Conservation (phyloP, 2,797 vertebrate species). For the Rallus crepitans region DNA sequence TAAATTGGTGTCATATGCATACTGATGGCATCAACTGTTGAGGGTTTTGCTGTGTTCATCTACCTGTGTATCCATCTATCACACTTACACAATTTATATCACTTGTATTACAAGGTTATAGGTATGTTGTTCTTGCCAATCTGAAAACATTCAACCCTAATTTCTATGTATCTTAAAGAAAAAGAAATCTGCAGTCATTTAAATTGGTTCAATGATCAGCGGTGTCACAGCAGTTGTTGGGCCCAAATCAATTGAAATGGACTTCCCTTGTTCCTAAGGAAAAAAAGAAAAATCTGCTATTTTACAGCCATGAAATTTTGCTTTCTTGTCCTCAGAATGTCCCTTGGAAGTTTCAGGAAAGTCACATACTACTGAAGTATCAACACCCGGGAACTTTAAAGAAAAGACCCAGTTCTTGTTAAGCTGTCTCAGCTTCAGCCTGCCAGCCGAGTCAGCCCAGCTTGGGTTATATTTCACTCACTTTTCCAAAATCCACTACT, state of each 20-base stretch:
- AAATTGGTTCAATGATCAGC: neutral
- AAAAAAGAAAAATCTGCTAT: neutral
- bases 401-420: constrained; percentile 53
- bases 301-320: neutral
- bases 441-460: constrained; percentile 2
- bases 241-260: neutral
- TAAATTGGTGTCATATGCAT: neutral
- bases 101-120: neutral
- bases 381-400: constrained; percentile 29
- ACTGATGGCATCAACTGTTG: neutral
- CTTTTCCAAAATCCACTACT: constrained; percentile 62
- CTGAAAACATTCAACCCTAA: neutral
- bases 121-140: no score
- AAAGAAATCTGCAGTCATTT: neutral
- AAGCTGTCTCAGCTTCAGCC: constrained; percentile 50
- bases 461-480: constrained; percentile 63
- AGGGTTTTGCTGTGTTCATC: neutral
- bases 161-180: neutral
- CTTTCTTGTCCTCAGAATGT: neutral
- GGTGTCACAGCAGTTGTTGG: neutral
- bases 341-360: constrained; percentile 22
- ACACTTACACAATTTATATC: neutral
- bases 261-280: neutral
- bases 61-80: neutral
- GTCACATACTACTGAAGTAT: neutral